phyloP scores from a whole-genome alignment of 2,888 invertebrate species.

The Scelioninae gen. 1 region DNA sequence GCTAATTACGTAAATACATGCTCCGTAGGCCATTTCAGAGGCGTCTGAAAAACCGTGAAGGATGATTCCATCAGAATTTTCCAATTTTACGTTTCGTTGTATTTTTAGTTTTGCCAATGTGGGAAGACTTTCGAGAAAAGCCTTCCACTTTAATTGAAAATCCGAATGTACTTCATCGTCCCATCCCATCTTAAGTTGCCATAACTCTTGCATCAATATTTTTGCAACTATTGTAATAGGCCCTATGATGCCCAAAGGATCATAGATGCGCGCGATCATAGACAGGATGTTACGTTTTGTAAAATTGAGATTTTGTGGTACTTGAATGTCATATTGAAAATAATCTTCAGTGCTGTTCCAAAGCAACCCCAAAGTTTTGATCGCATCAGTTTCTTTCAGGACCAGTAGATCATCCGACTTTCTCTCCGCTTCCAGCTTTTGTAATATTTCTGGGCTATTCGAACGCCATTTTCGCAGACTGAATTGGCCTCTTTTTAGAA shows the following conservation, averaged over 20 bases:
- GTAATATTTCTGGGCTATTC: background rate
- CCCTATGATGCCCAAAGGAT: conserved; percentile 59
- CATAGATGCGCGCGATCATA: conserved; percentile 59
- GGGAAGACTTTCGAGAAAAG: background rate
- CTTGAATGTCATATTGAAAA: background rate
- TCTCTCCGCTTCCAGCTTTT: background rate
- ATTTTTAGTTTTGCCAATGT: background rate
- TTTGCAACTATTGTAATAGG: conserved; percentile 63
- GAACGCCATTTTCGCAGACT: background rate
- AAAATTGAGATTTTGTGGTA: background rate
- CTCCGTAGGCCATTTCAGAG: too few species aligned
- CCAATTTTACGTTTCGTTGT: background rate
- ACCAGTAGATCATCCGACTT: background rate
- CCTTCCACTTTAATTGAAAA: background rate
- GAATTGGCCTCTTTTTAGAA: background rate
- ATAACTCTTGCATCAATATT: conserved; percentile 55
- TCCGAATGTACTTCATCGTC: background rate
- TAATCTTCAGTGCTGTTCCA: background rate
- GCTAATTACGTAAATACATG: background rate
- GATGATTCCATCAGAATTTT: background rate
- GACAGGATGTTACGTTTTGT: conserved; percentile 57
- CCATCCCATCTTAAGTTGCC: conserved; percentile 10
- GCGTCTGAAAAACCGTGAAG: background rate
- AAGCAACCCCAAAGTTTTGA: background rate
- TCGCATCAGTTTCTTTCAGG: background rate